A percentile compares a stretch with the other conserved stretches of the same genome.
Evolutionary conservation across 2,797 vertebrate species (phyloP).

Genomic region (Acomys russatus): DNA sequence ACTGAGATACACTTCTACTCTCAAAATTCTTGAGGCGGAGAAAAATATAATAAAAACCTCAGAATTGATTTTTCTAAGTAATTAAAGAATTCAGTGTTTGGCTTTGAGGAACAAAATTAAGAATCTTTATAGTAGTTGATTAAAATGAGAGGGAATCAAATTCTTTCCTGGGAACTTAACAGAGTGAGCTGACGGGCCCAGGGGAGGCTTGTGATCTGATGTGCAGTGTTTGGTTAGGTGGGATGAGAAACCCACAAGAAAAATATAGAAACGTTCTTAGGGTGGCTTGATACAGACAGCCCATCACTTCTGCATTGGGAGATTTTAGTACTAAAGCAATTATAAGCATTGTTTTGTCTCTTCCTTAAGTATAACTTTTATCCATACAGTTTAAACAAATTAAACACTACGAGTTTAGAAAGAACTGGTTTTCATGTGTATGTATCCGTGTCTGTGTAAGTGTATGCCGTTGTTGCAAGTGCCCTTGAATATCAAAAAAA

Average conservation of each 20-base stretch:
- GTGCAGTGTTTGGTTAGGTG: fast-evolving
- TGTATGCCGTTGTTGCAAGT: too few species aligned
- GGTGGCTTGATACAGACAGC: neutral
- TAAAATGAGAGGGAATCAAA: neutral
- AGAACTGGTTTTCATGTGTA: neutral
- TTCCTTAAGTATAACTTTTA: neutral
- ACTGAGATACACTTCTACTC: neutral
- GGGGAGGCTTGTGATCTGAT: fast-evolving
- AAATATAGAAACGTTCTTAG: too few species aligned
- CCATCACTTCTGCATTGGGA: neutral
- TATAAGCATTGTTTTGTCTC: neutral
- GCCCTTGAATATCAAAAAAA: neutral
- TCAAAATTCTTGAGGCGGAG: neutral
- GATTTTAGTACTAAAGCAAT: neutral
- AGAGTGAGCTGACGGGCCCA: neutral
- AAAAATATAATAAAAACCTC: neutral
- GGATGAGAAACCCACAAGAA: neutral
- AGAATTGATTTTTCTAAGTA: neutral
- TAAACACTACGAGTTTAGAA: neutral
- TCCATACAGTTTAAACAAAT: neutral
- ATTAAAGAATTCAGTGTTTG: neutral
- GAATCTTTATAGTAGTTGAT: neutral
- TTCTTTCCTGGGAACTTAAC: neutral
- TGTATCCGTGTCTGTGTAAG: too few species aligned
- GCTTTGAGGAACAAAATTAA: neutral